Percentiles rank a stretch among this genome's conserved stretches.
These are phyloP conservation scores for Hylaea fasciaria DNA, from an alignment of 2,888 invertebrate species.

Conservation along the genomic window DNA sequence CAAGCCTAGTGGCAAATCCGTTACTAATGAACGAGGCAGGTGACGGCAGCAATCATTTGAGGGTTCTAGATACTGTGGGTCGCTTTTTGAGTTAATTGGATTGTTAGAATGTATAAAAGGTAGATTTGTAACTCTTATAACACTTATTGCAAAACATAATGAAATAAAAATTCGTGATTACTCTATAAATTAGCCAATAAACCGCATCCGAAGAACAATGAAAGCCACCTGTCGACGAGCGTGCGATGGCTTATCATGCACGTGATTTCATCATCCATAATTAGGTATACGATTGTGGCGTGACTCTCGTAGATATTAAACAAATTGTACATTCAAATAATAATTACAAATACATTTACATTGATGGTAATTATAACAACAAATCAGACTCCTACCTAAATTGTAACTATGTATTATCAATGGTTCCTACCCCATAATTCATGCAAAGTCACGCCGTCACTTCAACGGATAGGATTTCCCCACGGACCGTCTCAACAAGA, in stretches of 20 bases:
- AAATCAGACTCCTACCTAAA: conserved; percentile 47
- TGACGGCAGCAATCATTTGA: conserved; percentile 31
- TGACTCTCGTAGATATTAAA: too few species aligned
- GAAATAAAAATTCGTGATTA: too few species aligned
- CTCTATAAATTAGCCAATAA: too few species aligned
- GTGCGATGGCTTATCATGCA: too few species aligned
- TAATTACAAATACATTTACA: too few species aligned
- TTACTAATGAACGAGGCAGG: conserved; percentile 71
- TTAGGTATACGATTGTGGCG: too few species aligned
- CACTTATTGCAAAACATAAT: too few species aligned
- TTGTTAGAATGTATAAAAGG: not conserved
- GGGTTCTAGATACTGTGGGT: not conserved
- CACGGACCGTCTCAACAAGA: conserved; percentile 57
- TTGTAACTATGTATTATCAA: too few species aligned
- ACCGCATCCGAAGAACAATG: too few species aligned
- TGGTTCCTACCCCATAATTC: conserved; percentile 51
- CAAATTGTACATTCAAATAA: too few species aligned
- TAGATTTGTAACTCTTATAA: not conserved
- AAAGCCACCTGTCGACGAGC: too few species aligned
- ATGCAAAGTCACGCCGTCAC: conserved; percentile 68
- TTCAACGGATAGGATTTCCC: conserved; percentile 73
- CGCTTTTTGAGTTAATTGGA: not conserved
- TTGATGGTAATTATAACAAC: conserved; percentile 16
- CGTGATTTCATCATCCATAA: too few species aligned
- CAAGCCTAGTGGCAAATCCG: conserved; percentile 60